phyloP scores from a whole-genome alignment of 2,888 invertebrate species.

The Trypoxylon attenuatum region DNA sequence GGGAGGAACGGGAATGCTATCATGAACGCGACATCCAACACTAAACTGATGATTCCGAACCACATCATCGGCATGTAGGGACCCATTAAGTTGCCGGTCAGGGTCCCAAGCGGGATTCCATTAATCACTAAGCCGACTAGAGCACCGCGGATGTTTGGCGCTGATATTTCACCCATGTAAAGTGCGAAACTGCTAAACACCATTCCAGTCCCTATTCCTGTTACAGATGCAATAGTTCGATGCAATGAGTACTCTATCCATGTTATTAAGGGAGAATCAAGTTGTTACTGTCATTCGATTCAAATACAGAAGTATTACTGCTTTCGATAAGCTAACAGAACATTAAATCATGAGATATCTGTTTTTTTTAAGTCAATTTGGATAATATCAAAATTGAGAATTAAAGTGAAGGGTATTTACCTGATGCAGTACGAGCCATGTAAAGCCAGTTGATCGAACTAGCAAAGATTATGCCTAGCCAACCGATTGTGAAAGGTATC shows the following conservation, averaged over 20 bases:
- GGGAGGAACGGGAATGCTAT: conserved; percentile 58
- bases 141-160: conserved; percentile 58
- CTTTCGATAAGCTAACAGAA: no score
- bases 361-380: no score
- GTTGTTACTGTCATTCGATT: not conserved
- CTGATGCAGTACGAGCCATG: conserved; percentile 39
- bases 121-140: conserved; percentile 58
- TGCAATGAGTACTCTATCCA: not conserved
- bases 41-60: conserved; percentile 59
- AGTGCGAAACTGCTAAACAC: conserved; percentile 59
- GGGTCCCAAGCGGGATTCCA: conserved; percentile 60
- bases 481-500: conserved; percentile 44
- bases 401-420: conserved; percentile 38
- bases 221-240: not conserved
- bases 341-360: no score
- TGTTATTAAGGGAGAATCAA: not conserved
- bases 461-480: conserved; percentile 49
- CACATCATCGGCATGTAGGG: conserved; percentile 56
- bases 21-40: conserved; percentile 55
- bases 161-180: conserved; percentile 63
- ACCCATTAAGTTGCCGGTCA: conserved; percentile 64
- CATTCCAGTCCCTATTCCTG: conserved; percentile 50
- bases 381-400: no score
- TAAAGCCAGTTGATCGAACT: conserved; percentile 49
- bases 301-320: no score